These are phyloP conservation scores for Todiramphus chloris DNA, from an alignment of 2,113 vertebrate genomes.

Conservation along the genomic window DNA sequence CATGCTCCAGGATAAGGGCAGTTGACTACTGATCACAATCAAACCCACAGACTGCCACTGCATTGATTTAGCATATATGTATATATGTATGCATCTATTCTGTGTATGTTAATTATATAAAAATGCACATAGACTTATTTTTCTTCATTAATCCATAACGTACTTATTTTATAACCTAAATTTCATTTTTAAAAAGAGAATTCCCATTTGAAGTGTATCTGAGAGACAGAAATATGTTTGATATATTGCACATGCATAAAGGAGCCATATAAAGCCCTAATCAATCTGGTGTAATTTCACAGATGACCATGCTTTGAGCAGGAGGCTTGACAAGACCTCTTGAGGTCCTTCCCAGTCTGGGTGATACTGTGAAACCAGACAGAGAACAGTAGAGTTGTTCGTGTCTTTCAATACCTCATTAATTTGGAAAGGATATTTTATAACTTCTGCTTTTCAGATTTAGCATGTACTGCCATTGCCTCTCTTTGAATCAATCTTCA, in stretches of 20 bases:
- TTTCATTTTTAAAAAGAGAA: not conserved
- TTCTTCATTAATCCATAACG: not conserved
- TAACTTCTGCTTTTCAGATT: not conserved
- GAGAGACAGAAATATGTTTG: not conserved
- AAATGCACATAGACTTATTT: not conserved
- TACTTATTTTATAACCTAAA: not conserved
- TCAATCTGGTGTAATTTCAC: not conserved
- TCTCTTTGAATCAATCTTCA: not conserved
- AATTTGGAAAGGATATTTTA: not conserved
- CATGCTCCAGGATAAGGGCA: not conserved
- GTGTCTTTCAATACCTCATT: not conserved
- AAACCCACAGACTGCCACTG: not conserved
- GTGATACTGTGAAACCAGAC: not conserved
- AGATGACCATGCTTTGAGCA: not conserved
- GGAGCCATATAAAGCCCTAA: not conserved
- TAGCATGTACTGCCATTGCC: not conserved
- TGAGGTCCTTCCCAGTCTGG: not conserved
- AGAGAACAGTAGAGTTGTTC: not conserved
- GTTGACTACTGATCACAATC: not conserved
- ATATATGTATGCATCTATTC: not conserved
- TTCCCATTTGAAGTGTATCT: not conserved
- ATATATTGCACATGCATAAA: not conserved
- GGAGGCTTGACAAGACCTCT: not conserved
- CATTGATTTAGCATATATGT: not conserved
- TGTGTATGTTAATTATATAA: not conserved